These are phyloP conservation scores for Drosophila fulvimacula DNA, from an alignment of 2,888 invertebrate species.

Conservation along the genomic window DNA sequence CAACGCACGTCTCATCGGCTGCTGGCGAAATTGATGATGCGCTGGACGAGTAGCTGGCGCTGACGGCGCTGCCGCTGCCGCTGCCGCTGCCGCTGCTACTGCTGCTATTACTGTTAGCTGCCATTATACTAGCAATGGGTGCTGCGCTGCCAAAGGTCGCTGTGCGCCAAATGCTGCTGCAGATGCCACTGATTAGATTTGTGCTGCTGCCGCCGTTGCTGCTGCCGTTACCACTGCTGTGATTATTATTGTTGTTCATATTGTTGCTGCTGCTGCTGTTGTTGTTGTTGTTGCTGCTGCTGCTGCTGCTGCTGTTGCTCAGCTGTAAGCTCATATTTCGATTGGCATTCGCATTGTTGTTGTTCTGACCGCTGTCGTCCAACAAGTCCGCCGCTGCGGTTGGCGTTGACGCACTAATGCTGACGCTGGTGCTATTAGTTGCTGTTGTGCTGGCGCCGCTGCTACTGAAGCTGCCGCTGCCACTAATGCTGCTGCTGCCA, in stretches of 20 bases:
- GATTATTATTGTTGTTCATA: slow-evolving; percentile 23
- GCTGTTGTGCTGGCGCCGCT: slow-evolving; percentile 54
- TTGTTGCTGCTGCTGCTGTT: slow-evolving; percentile 26
- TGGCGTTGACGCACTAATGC: slow-evolving; percentile 50
- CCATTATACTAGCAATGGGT: slow-evolving; percentile 61
- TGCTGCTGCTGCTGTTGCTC: slow-evolving; percentile 38
- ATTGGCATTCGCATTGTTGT: slow-evolving; percentile 65
- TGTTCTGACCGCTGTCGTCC: slow-evolving; percentile 49
- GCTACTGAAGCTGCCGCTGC: slow-evolving; percentile 64
- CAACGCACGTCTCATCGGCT: slow-evolving; percentile 49
- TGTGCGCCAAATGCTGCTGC: slow-evolving; percentile 81
- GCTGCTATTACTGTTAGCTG: slow-evolving; percentile 41
- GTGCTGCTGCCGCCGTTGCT: slow-evolving; percentile 29
- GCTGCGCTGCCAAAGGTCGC: slow-evolving; percentile 78
- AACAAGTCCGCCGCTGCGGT: slow-evolving; percentile 33
- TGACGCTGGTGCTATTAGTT: slow-evolving; percentile 61
- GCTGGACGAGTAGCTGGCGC: slow-evolving; percentile 68
- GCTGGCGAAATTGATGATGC: slow-evolving; percentile 58
- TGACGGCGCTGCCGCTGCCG: slow-evolving; percentile 42
- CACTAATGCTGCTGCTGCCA: slow-evolving; percentile 65
- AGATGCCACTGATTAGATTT: slow-evolving; percentile 75
- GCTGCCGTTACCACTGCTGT: slow-evolving; percentile 22
- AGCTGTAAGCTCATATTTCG: slow-evolving; percentile 77
- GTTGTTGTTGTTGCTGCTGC: slow-evolving; percentile 38
- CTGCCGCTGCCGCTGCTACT: slow-evolving; percentile 41